Percentiles rank a stretch among this genome's conserved stretches.
These are phyloP conservation scores for Eciton burchellii DNA, from an alignment of 1,140 invertebrate genomes.

Conservation along the genomic window DNA sequence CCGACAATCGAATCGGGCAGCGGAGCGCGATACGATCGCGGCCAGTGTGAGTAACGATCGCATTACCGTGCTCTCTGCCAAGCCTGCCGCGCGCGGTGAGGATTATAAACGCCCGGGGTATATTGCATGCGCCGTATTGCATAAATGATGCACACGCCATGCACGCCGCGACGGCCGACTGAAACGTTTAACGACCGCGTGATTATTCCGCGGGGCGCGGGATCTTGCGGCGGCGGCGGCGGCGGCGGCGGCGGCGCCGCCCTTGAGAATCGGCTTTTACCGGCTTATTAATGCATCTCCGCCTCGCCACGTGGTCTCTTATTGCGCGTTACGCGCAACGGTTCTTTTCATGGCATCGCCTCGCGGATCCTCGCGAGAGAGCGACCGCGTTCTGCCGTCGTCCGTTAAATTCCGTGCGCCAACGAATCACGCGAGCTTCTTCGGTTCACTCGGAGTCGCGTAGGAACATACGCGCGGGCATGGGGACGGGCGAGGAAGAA, in stretches of 20 bases:
- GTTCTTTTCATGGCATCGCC: conserved; percentile 13
- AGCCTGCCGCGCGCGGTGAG: conserved; percentile 52
- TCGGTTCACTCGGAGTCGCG: too few relatives aligned
- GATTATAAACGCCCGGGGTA: conserved; percentile 63
- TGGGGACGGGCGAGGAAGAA: too few relatives aligned
- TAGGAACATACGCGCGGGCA: too few relatives aligned
- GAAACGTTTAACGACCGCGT: conserved; percentile 62
- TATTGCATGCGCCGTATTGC: background rate
- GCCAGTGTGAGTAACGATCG: conserved; percentile 42
- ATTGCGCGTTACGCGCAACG: too few relatives aligned
- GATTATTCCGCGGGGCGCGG: conserved; percentile 33
- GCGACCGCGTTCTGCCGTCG: too few relatives aligned
- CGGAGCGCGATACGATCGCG: conserved; percentile 30
- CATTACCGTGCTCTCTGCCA: conserved; percentile 52
- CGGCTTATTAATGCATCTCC: conserved; percentile 38
- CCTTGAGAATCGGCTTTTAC: too few relatives aligned
- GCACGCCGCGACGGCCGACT: conserved; percentile 29
- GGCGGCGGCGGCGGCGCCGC: background rate
- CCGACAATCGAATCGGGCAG: conserved; percentile 18
- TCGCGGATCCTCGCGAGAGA: background rate
- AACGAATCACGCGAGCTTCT: too few relatives aligned
- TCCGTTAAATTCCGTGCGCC: too few relatives aligned
- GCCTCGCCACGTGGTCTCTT: too few relatives aligned
- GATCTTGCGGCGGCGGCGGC: conserved; percentile 5
- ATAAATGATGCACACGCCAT: conserved; percentile 41